Conservation (phyloP, 2,113 vertebrate genomes). For the Rhynchomys soricoides region DNA sequence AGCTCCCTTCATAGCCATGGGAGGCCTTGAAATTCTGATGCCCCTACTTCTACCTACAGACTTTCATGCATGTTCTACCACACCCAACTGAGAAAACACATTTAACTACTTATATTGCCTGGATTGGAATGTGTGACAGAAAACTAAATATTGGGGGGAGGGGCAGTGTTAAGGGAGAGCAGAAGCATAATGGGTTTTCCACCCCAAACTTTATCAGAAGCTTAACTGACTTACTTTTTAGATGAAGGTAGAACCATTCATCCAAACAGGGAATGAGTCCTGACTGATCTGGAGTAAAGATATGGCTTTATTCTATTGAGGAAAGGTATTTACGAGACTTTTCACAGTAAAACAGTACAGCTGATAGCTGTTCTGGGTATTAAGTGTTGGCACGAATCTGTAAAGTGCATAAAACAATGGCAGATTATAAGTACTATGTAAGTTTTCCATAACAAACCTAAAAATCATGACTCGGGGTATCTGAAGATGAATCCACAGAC, state of each 20-base stretch:
- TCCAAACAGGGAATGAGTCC: not conserved
- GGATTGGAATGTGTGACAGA: not conserved
- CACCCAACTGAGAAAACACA: not conserved
- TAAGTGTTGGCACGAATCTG: not conserved
- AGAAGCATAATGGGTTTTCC: not conserved
- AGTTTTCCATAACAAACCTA: not conserved
- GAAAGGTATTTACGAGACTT: not conserved
- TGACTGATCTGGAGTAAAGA: not conserved
- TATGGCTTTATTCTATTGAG: not conserved
- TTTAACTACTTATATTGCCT: not conserved
- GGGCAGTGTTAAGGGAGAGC: not conserved
- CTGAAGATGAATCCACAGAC: not conserved
- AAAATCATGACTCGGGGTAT: not conserved
- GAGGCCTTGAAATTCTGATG: not conserved
- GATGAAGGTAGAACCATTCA: not conserved
- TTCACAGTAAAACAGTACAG: not conserved
- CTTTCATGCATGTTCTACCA: not conserved
- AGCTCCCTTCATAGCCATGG: not conserved
- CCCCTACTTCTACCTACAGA: not conserved
- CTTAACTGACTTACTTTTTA: not conserved
- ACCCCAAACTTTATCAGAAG: not conserved
- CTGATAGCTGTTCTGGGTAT: not conserved
- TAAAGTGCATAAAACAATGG: not conserved
- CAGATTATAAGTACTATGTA: not conserved
- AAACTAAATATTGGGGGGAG: not conserved